Conservation (phyloP, 2,888 invertebrate genomes). For the Copidosoma aretas region DNA sequence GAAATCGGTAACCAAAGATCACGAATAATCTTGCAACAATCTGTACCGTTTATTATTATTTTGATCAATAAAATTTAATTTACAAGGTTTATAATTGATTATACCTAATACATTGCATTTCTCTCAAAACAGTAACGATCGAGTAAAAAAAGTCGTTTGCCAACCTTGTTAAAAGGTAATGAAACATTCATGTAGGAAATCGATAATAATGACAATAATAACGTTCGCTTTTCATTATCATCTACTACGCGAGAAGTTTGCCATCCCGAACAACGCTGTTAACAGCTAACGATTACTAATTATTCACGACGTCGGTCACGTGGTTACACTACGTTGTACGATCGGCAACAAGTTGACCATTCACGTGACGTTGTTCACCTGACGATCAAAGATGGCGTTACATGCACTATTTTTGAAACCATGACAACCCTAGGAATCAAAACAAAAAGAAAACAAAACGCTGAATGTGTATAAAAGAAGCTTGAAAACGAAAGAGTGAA, state of each 20-base stretch:
- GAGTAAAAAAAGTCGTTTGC: too few species aligned
- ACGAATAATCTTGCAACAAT: too few species aligned
- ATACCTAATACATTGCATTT: too few species aligned
- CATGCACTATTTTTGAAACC: conserved; percentile 8
- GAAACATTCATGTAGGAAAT: too few species aligned
- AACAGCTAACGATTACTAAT: neutral
- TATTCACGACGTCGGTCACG: neutral
- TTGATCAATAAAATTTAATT: too few species aligned
- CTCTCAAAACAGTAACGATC: too few species aligned
- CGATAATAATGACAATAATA: neutral
- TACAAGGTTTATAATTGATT: too few species aligned
- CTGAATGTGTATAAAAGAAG: too few species aligned
- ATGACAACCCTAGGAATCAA: conserved; percentile 29
- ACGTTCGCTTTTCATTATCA: neutral
- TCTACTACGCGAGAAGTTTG: neutral
- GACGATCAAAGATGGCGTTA: conserved; percentile 23
- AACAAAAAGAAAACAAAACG: conserved; percentile 27
- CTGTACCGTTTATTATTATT: too few species aligned
- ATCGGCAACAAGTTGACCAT: neutral
- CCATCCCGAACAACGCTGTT: neutral
- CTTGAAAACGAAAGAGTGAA: too few species aligned
- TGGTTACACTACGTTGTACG: neutral
- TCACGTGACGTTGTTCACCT: neutral
- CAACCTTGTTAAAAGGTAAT: too few species aligned
- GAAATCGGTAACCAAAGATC: too few species aligned